Base-by-base conservation (phyloP, 1,140 invertebrate genomes). In the Phortica variegata region DNA sequence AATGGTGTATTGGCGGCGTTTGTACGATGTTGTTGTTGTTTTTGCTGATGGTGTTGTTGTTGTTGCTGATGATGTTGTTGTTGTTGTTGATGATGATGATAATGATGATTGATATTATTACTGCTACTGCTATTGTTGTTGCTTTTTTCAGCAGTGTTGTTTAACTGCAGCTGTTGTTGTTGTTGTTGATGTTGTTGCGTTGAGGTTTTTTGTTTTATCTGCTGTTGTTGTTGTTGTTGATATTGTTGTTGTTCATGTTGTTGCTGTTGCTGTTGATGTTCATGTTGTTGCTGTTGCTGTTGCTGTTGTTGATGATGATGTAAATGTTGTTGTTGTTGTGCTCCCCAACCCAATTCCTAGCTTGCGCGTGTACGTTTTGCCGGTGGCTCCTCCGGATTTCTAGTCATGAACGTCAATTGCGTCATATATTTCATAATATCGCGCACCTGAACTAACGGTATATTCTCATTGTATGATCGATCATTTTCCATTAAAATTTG, bases 371-470 rank as follows among this genome's bases (percentile, higher is more conserved):
- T 53, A n/a, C 74, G 55, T 40, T 76, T 76, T 21, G 65, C 55
- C 19, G 71, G 65, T 51, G 66, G 71, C 57, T 73, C 60, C 55
- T 76, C 69, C 54, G 72, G 60, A 38, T 73, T 69, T 49, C 71
- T 61, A 68, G 89, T 81, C 83, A 91, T 88, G 76, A 89, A 90
- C 66, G 88, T 88, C 72, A 91, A 78, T 74, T 91, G 90, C n/a
- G 86, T 87, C 87, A 91, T 89, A 71, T 84, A 90, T 55, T 86
- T 84, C 78, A 90, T 87, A 42, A 92, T 85, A 77, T 86, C 88
- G 48, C 85, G 83, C 45, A 91, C 86, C 77, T 88, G 86, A 33
- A 92, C 87, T 47, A 92, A 76, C 18, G 87, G 84, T 56, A 87
- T 63, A 47, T 78, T 83, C 34, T 82, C 70, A 13, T 82, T 84